phyloP scores from a whole-genome alignment of 92 coral and sea anemone species.

The Paramuricea clavata region DNA sequence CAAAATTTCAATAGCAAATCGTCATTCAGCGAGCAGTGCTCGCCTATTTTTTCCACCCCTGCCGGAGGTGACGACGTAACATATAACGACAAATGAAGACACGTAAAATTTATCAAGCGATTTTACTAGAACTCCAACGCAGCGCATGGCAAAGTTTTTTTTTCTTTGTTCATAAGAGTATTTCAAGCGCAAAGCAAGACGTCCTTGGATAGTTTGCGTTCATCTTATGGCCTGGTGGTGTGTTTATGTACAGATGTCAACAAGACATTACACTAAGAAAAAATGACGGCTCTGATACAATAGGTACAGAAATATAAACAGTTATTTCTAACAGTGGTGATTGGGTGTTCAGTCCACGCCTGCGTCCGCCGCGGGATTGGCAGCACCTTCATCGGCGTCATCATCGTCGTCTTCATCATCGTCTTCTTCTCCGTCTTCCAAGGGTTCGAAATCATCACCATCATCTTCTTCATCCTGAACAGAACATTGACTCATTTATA shows the following conservation, averaged over 20 bases:
- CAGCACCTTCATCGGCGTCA: conserved; percentile 73
- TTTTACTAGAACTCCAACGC: conserved; percentile 10
- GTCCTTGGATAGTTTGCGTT: neutral
- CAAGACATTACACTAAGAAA: conserved; percentile 33
- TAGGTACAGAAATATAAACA: conserved; percentile 49
- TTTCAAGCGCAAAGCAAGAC: neutral
- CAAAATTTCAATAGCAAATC: too few relatives aligned
- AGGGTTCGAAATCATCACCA: conserved; percentile 96
- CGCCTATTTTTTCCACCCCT: too few relatives aligned
- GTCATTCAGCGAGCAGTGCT: too few relatives aligned
- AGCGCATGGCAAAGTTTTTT: conserved; percentile 1
- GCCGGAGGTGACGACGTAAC: neutral
- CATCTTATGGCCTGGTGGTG: neutral
- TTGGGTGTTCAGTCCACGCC: conserved; percentile 27
- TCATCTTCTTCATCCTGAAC: conserved; percentile 85
- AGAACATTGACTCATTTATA: neutral
- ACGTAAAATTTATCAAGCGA: neutral
- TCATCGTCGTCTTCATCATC: conserved; percentile 88
- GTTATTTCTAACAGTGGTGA: conserved; percentile 12
- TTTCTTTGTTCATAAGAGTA: neutral
- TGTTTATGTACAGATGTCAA: conserved; percentile 43
- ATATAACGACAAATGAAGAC: neutral
- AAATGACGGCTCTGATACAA: neutral
- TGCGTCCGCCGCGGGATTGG: conserved; percentile 10
- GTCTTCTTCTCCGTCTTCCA: conserved; percentile 90